phyloP scores from a whole-genome alignment of 1,140 invertebrate species.

The Pseudomyrmex dendroicus region DNA sequence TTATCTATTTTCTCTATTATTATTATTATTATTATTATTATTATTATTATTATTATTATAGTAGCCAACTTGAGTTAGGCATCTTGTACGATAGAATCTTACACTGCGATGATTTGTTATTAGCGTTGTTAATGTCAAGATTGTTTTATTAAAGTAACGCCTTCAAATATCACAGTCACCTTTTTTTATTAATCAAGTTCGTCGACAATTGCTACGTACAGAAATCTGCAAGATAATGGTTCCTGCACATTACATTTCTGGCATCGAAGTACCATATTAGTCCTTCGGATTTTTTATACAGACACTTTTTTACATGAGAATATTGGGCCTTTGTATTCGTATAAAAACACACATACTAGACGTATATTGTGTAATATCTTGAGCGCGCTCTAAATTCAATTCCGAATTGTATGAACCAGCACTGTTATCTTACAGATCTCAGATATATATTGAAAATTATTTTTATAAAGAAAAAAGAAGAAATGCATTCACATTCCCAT shows the following conservation, averaged over 20 bases:
- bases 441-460: constrained; percentile 77
- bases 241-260: constrained; percentile 38
- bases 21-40: too few species aligned
- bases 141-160: constrained; percentile 34
- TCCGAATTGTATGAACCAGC: constrained; percentile 69
- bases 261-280: constrained; percentile 31
- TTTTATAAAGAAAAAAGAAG: constrained; percentile 75
- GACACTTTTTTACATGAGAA: constrained; percentile 50
- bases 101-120: too few species aligned
- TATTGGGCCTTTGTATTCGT: constrained; percentile 52
- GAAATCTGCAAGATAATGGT: constrained; percentile 43
- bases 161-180: constrained; percentile 31
- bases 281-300: constrained; percentile 51
- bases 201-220: constrained; percentile 31
- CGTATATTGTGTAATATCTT: constrained; percentile 57
- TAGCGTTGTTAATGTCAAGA: background rate
- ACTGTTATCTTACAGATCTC: constrained; percentile 76
- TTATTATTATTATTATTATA: too few species aligned
- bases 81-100: too few species aligned
- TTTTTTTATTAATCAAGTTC: constrained; percentile 18
- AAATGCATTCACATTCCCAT: constrained; percentile 79
- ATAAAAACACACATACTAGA: constrained; percentile 50
- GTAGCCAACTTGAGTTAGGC: too few species aligned
- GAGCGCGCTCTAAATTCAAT: constrained; percentile 58
- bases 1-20: too few species aligned